Base-by-base conservation (phyloP, 2,113 vertebrate genomes). In the Abramis brama region DNA sequence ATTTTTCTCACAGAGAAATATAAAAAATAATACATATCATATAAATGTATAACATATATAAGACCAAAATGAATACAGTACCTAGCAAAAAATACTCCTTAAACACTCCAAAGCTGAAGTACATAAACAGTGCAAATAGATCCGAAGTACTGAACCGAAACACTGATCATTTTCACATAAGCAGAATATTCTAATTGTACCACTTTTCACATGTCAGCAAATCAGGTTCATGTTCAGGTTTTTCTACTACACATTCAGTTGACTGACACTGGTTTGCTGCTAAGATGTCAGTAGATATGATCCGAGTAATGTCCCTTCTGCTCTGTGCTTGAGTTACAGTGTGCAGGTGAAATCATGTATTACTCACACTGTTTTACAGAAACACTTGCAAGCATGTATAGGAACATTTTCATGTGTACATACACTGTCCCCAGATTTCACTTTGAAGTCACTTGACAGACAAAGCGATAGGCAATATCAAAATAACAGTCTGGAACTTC, bases 341-440 rank as follows among this genome's bases (percentile, higher is more conserved):
- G 47, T 55, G 73, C 73, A 57, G 78, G 64, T 47, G 71, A 39
- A 70, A 23, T 21, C 4, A 39, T 70, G 8, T 36, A 36, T 70
- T 70, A 70, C 66, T 70, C 12, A 57, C 10, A 60, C 21, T 57
- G 92, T 80, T 90, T 13, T 88, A 92, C 75, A 71, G 80, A 0
- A 76, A 76, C 76, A 92, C 89, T 0, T 92, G 91, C 0, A 90
- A 90, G 93, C 88, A 93, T 90, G 90, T 93, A 7, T 21, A 93
- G 77, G 87, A 47, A 52, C 7, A 21, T n/a, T 17, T 43, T 27
- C 30, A 78, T 30, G 45, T 64, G 25, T 10, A 43, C 39, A 62
- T 12, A 64, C 33, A 59, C 21, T 15, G 66, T 19, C 73, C 27
- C 70, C 33, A 43, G 55, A 25, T 15, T 43, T 43, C 6, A 39